These are phyloP conservation scores for Xestia sexstrigata DNA, from an alignment of 2,888 invertebrate species.

Conservation along the genomic window DNA sequence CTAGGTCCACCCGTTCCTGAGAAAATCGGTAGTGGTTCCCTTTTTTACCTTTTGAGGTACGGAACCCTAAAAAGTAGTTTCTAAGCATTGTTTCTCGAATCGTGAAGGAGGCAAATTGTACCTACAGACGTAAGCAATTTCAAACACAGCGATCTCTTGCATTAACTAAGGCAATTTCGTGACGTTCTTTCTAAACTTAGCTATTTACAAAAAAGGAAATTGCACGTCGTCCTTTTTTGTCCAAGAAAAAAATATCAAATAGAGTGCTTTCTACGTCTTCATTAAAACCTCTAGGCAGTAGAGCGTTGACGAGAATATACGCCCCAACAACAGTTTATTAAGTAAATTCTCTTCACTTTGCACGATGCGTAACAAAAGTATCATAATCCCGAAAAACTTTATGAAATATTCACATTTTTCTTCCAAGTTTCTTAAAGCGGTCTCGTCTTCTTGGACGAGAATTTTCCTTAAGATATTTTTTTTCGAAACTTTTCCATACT, in stretches of 20 bases:
- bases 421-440: conserved; percentile 52
- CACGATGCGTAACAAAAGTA: conserved; percentile 72
- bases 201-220: conserved; percentile 68
- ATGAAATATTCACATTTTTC: conserved; percentile 70
- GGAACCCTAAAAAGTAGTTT: not conserved
- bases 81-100: conserved; percentile 21
- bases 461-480: conserved; percentile 46
- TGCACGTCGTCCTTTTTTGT: conserved; percentile 56
- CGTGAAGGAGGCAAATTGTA: conserved; percentile 33
- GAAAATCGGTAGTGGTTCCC: too few relatives aligned
- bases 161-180: conserved; percentile 55
- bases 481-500: conserved; percentile 46
- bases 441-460: conserved; percentile 26
- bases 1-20: too few relatives aligned
- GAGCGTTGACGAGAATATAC: conserved; percentile 71
- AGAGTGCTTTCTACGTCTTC: conserved; percentile 65
- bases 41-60: too few relatives aligned
- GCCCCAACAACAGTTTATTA: conserved; percentile 78
- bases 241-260: conserved; percentile 57
- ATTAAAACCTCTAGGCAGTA: conserved; percentile 66
- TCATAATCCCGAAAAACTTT: conserved; percentile 72
- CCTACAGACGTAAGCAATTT: conserved; percentile 52
- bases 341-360: conserved; percentile 72
- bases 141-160: conserved; percentile 51
- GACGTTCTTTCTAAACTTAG: conserved; percentile 58